Evolutionary conservation across 2,113 vertebrate species (phyloP), one percentile per base, ranked within the genome.

Genomic region (Tachysurus vachellii): DNA sequence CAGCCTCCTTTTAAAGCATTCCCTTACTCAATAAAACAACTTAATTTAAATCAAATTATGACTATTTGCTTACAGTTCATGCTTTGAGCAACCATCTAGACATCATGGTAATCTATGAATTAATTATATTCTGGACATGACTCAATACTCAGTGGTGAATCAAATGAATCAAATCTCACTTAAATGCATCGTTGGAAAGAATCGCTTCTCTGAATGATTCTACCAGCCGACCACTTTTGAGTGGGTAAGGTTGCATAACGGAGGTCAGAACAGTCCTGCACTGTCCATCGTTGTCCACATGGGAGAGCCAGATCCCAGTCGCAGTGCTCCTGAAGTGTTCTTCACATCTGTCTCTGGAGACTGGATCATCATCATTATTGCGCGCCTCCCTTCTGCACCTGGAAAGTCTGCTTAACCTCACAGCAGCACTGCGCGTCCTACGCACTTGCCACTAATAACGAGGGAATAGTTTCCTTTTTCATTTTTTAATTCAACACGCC

Each of bases 311-410:
- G 82, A 84, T 89, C 86, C 14, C 64, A 80, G 36, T 87, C 75
- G 44, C 2, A 86, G 83, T 61, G 88, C 80, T 19, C 6, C 68
- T 81, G 23, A 23, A 59, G 21, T 36, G 75, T 62, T 28, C 57
- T 59, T 84, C 87, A 86, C 91, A 91, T 91, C 90, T 90, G 90
- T 42, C 71, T 57, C 54, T 36, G 85, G 80, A 85, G 86, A 92
- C 91, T 88, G 90, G 86, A 81, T 91, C 81, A 91, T 83, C 26
- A 81, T 91, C 81, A 91, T 83, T 31, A 87, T 82, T 88, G 89
- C 82, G 87, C 93, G 92, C 92, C 94, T 92, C 90, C 89, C 91
- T 92, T 61, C 88, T 91, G 93, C 93, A 93, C 93, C 94, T 91
- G 91, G 42, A 50, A 13, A 77, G 79, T 71, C 70, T 89, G 84